Conservation (phyloP, 92 coral and sea anemone species). For the Siderastrea siderea region DNA sequence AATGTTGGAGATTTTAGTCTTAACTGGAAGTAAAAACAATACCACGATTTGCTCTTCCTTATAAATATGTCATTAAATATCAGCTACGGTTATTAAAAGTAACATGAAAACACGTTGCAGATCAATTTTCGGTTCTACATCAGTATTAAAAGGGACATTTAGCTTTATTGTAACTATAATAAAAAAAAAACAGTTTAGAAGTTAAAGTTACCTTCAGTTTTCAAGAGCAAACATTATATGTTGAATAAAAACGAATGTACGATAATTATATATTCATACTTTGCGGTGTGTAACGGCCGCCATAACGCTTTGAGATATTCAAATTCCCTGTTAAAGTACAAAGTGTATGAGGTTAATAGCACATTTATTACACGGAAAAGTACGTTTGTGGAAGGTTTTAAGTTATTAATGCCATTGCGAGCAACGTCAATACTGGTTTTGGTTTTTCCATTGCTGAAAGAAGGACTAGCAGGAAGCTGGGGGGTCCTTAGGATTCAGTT, state of each 20-base stretch:
- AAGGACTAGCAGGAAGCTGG: too few species aligned
- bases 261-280: conserved; percentile 62
- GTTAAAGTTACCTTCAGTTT: neutral
- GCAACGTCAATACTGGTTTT: too few species aligned
- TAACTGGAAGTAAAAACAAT: neutral
- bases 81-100: too few species aligned
- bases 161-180: neutral
- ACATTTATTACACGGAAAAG: neutral
- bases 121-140: too few species aligned
- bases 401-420: neutral
- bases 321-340: conserved; percentile 82
- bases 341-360: conserved; percentile 49
- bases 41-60: neutral
- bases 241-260: neutral
- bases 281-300: conserved; percentile 77
- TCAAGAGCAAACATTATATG: neutral
- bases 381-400: neutral
- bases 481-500: too few species aligned
- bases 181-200: neutral
- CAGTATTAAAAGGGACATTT: neutral
- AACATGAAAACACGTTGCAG: too few species aligned
- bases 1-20: neutral
- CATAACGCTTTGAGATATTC: conserved; percentile 82
- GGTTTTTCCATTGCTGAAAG: too few species aligned
- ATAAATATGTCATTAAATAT: neutral